phyloP scores from a whole-genome alignment of 2,113 vertebrate genomes.

The Chitala chitala region DNA sequence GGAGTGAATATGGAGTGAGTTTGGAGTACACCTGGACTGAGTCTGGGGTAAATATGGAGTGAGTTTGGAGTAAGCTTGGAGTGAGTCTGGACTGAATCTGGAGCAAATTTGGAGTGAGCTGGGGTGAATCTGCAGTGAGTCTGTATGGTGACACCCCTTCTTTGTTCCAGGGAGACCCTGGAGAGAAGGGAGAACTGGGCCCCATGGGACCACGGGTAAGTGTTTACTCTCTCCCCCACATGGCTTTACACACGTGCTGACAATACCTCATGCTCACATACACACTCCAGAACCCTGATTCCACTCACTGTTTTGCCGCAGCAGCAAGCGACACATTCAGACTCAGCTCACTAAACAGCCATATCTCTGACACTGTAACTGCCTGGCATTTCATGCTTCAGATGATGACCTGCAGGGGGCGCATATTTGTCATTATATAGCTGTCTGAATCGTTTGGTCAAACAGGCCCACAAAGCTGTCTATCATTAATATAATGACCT shows the following conservation, averaged over 20 bases:
- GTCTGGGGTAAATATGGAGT: too few species aligned
- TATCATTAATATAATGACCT: not conserved
- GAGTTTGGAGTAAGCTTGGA: too few species aligned
- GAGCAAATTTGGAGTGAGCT: too few species aligned
- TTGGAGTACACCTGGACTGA: too few species aligned
- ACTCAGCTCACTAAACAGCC: not conserved
- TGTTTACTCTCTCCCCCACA: conserved; percentile 27
- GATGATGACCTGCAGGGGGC: conserved; percentile 39
- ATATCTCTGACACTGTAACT: not conserved
- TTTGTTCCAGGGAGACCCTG: conserved; percentile 76
- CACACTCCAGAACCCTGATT: too few species aligned
- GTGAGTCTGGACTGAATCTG: too few species aligned
- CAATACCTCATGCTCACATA: too few species aligned
- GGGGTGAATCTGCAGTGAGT: too few species aligned
- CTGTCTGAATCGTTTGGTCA: not conserved
- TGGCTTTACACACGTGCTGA: not conserved
- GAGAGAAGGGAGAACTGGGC: conserved; percentile 83
- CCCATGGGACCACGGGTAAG: conserved; percentile 76
- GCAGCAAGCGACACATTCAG: too few species aligned
- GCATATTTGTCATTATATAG: conserved; percentile 22
- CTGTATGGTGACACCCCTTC: not conserved
- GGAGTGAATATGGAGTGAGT: too few species aligned
- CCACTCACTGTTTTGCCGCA: too few species aligned
- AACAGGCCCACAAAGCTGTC: not conserved
- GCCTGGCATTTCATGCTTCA: not conserved